Evolutionary conservation across 30 jellyfish, hydroid and myxozoan species (phyloP).

Genomic region (Aurelia aurita complex sp. Pacific): DNA sequence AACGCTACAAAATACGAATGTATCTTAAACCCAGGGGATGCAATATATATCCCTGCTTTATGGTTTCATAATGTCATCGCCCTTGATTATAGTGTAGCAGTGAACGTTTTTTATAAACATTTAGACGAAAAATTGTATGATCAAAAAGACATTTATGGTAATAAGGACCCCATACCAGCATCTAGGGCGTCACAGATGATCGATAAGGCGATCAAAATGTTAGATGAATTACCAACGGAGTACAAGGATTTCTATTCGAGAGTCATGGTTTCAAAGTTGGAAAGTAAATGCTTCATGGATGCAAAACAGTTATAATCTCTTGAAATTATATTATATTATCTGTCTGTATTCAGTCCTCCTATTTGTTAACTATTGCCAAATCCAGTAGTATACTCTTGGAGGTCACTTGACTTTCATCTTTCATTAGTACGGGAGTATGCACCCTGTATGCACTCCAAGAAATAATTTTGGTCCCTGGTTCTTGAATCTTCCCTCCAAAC

Average conservation of each 20-base stretch:
- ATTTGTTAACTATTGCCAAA: no score
- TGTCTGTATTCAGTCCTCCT: no score
- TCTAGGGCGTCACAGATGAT: slow-evolving; percentile 75
- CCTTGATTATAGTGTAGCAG: slow-evolving; percentile 65
- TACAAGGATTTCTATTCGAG: slow-evolving; percentile 77
- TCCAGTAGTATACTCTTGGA: no score
- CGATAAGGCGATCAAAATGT: slow-evolving; percentile 64
- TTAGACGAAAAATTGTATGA: slow-evolving; percentile 57
- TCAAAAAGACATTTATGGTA: slow-evolving; percentile 86
- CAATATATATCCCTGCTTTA: slow-evolving; percentile 90
- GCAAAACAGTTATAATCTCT: background rate
- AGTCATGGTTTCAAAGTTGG: slow-evolving; percentile 56
- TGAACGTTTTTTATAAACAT: slow-evolving; percentile 86
- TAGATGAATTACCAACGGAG: slow-evolving; percentile 77
- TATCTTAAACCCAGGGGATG: slow-evolving; percentile 82
- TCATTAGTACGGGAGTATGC: no score
- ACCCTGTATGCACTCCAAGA: no score
- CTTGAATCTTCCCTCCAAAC: no score
- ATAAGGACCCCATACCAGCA: slow-evolving; percentile 84
- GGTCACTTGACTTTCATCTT: no score
- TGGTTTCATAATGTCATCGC: slow-evolving; percentile 95
- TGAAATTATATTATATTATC: no score
- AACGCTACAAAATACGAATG: slow-evolving; percentile 61
- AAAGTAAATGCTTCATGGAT: slow-evolving; percentile 29
- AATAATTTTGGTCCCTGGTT: no score